These are phyloP conservation scores for Eristalinus sepulchralis DNA, from an alignment of 2,888 invertebrate genomes.

Conservation along the genomic window DNA sequence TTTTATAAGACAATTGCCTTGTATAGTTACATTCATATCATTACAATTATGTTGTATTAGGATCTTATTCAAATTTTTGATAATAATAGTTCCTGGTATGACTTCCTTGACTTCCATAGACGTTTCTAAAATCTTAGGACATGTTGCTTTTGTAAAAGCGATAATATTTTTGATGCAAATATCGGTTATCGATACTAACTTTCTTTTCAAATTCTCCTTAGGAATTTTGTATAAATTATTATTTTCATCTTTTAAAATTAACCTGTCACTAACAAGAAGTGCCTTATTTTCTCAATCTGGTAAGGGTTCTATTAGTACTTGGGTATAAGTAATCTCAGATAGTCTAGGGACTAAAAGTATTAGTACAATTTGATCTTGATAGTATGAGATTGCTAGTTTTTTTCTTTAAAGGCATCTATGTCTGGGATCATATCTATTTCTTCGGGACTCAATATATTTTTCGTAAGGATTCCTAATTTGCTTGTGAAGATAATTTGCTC, in stretches of 20 bases:
- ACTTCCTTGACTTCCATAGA: neutral
- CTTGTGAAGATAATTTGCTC: constrained; percentile 13
- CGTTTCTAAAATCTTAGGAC: neutral
- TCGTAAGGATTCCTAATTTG: constrained; percentile 14
- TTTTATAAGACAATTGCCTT: neutral
- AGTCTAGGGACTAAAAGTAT: constrained; percentile 18
- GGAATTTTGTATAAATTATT: neutral
- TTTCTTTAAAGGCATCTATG: neutral
- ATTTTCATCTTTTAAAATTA: constrained; percentile 1
- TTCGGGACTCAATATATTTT: constrained; percentile 11
- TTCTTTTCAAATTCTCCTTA: neutral
- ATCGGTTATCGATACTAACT: neutral
- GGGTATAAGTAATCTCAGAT: constrained; percentile 5
- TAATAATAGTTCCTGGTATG: neutral
- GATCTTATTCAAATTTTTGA: neutral
- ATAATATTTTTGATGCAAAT: constrained; percentile 19
- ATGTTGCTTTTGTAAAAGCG: neutral
- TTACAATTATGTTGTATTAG: neutral
- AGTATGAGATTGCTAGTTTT: neutral
- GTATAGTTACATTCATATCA: neutral
- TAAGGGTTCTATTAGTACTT: neutral
- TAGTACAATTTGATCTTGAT: constrained; percentile 23
- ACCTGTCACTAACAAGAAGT: neutral
- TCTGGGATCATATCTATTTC: constrained; percentile 15
- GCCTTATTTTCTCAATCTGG: neutral